phyloP scores from a whole-genome alignment of 2,113 vertebrate species.

The Orthonyx spaldingii region DNA sequence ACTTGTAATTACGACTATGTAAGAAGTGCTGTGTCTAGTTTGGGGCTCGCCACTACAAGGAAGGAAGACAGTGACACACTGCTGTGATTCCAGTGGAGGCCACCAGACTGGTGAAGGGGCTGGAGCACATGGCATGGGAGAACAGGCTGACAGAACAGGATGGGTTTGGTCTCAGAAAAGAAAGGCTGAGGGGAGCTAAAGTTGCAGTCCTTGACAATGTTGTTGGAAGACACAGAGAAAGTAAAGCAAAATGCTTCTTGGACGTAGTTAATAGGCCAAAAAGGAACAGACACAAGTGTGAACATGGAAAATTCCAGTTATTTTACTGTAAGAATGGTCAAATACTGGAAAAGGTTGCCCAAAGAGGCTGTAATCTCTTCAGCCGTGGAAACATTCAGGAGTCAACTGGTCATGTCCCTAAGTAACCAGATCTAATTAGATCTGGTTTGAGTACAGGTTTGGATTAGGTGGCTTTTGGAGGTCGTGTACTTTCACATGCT shows the following conservation, averaged over 20 bases:
- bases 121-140: background rate
- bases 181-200: background rate
- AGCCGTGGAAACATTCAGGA: background rate
- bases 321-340: background rate
- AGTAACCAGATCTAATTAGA: background rate
- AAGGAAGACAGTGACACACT: background rate
- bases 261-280: no score
- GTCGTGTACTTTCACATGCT: background rate
- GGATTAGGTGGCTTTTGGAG: background rate
- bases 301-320: background rate
- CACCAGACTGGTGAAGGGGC: background rate
- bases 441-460: background rate
- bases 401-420: background rate
- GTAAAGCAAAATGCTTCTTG: background rate
- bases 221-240: background rate
- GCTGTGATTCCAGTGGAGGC: background rate
- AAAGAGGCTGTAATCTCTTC: background rate
- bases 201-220: fast-evolving
- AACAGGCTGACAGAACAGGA: background rate
- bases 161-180: fast-evolving
- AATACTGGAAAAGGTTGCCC: background rate
- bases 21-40: background rate
- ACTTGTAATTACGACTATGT: fast-evolving
- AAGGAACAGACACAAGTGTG: background rate
- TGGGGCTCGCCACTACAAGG: background rate